Base-by-base conservation (phyloP, 2,113 vertebrate genomes). In the Uria aalge region DNA sequence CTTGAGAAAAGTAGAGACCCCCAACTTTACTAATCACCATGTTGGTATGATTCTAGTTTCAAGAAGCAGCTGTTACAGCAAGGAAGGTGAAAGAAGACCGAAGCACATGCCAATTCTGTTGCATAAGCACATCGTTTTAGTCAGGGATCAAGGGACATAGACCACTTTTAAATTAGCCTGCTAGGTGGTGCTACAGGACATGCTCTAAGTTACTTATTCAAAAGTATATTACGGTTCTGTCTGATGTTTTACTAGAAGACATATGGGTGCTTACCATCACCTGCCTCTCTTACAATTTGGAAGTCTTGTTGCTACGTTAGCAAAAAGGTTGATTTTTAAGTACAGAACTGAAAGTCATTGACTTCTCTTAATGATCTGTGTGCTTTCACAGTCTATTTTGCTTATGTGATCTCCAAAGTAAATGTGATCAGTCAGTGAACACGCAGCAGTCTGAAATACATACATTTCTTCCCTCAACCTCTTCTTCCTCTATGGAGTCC, bases 101-200 rank as follows among this genome's bases (percentile, higher is more conserved):
- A 85, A 27, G 22, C 12, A 11, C 36, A 12, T 19, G 10, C 14
- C 71, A 2, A 11, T 57, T 68, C 23, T 68, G 4, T 22, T 81
- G 34, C n/a, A 11, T 38, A 40, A 16, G 7, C 69, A 21, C 11
- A 5, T 30, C 0, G 0, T 24, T 57, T 12, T 2, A 38, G 60
- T 32, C 18, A 5, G 59, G 36, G 38, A 90, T 50, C 12, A 34
- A 78, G 59, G 30, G 20, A n/a, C 55, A 43, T 7, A 52, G 55
- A 64, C 76, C 43, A 36, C 71, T 95, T 90, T 85, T 88, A 92
- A 91, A 94, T 97, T 94, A 96, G 96, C 88, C 96, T 86, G 96
- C 97, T 98, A 98, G 97, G 68, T 98, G 97, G 97, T 97, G 97
- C 97, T 98, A 4, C 22, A 97, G 95, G 96, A 97, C 92, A 72